Evolutionary conservation across 2,888 invertebrate species (phyloP).

Genomic region (Drosophila ezoana): DNA sequence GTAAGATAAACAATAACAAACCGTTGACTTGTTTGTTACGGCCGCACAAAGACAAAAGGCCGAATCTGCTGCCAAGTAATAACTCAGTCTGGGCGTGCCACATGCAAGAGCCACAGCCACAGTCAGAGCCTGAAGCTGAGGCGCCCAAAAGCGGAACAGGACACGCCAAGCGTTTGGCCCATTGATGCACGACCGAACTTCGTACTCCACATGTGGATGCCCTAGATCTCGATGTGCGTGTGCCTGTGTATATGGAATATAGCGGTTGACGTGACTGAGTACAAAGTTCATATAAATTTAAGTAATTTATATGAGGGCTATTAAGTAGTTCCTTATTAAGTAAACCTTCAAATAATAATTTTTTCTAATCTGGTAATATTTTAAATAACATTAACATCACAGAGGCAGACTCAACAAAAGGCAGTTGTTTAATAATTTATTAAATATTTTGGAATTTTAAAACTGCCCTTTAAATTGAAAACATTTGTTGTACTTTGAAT

Average conservation of each 20-base stretch:
- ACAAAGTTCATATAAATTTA: constrained; percentile 8
- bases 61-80: constrained; percentile 49
- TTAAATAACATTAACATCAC: neutral
- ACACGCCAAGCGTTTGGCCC: constrained; percentile 47
- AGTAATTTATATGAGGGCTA: neutral
- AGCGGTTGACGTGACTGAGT: constrained; percentile 29
- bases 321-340: neutral
- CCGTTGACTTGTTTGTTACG: constrained; percentile 53
- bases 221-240: constrained; percentile 16
- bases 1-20: constrained; percentile 76
- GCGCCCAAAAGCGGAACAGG: constrained; percentile 19
- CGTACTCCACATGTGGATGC: constrained; percentile 27
- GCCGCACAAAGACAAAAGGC: constrained; percentile 53
- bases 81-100: constrained; percentile 58
- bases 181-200: constrained; percentile 48
- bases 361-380: neutral
- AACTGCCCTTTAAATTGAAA: no score
- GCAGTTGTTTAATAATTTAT: no score
- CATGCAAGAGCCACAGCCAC: constrained; percentile 56
- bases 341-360: constrained; percentile 1
- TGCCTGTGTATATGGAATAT: constrained; percentile 1
- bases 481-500: no score
- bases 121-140: constrained; percentile 1
- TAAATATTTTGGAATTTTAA: no score
- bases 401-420: no score